phyloP scores from a whole-genome alignment of 1,140 invertebrate genomes.

The Drosophila eugracilis region DNA sequence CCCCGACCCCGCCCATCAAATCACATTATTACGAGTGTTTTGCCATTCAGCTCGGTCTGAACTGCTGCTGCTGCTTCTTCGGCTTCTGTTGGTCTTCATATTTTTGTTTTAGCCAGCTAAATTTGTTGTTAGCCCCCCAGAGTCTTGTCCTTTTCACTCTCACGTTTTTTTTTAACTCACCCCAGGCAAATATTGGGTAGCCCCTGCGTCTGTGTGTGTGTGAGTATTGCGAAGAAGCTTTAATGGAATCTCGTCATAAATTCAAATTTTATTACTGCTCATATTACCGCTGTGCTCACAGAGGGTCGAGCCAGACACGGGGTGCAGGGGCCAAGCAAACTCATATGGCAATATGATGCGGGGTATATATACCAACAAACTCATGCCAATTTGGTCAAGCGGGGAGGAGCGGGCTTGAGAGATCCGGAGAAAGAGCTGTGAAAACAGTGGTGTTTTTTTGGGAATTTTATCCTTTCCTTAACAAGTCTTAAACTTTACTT shows the following conservation, averaged over 20 bases:
- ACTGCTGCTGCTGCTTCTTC: constrained; percentile 31
- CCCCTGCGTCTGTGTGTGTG: constrained; percentile 40
- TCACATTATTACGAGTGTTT: constrained; percentile 78
- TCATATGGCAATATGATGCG: constrained; percentile 58
- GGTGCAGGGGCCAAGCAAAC: constrained; percentile 46
- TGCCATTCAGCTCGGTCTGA: constrained; percentile 46
- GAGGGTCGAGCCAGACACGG: constrained; percentile 26
- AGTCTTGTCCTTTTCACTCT: constrained; percentile 22
- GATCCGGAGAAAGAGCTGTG: neutral
- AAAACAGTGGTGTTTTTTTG: constrained; percentile 23
- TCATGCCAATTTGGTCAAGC: constrained; percentile 33
- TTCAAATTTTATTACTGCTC: constrained; percentile 84
- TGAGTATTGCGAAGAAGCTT: constrained; percentile 79
- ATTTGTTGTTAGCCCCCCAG: constrained; percentile 50
- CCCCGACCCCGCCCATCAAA: constrained; percentile 61
- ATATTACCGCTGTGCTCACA: constrained; percentile 72
- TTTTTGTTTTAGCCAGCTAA: constrained; percentile 53
- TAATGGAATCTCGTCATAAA: constrained; percentile 84
- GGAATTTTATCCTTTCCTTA: no score
- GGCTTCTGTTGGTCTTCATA: constrained; percentile 38
- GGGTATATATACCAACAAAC: constrained; percentile 40
- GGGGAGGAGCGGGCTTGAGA: constrained; percentile 7
- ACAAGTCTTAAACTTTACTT: no score
- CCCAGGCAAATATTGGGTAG: constrained; percentile 73
- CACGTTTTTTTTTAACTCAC: constrained; percentile 55